These are phyloP conservation scores for Dendrophyllia cribrosa DNA, from an alignment of 64 coral and sea anemone species.

Conservation along the genomic window DNA sequence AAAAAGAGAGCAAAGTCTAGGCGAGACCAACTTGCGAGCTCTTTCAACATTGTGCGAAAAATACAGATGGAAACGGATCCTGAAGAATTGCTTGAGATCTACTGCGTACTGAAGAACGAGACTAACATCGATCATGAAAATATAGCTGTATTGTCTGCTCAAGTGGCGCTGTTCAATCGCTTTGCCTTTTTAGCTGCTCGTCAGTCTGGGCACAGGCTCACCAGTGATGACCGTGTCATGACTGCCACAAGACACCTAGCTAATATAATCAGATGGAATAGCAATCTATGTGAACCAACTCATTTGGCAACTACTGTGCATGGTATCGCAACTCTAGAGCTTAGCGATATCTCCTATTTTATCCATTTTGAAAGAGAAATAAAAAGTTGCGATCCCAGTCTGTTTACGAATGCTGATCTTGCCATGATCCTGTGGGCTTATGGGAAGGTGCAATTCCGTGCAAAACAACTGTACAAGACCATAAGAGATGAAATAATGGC, in stretches of 20 bases:
- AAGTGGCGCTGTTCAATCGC: constrained; percentile 19
- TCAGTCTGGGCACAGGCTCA: background rate
- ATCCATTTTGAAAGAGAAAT: constrained; percentile 78
- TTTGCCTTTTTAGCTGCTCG: background rate
- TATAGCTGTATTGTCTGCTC: background rate
- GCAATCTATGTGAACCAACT: constrained; percentile 15
- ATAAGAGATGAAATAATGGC: constrained; percentile 72
- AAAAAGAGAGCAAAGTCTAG: background rate
- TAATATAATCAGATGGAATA: constrained; percentile 32
- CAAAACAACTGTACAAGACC: constrained; percentile 34
- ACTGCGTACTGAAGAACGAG: background rate
- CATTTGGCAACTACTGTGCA: constrained; percentile 64
- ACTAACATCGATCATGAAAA: background rate
- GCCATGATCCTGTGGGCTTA: constrained; percentile 75
- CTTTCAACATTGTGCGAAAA: background rate
- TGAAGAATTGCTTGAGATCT: background rate
- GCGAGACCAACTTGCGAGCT: background rate
- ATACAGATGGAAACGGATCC: constrained; percentile 19
- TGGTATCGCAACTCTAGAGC: constrained; percentile 37
- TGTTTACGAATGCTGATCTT: constrained; percentile 70
- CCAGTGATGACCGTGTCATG: background rate
- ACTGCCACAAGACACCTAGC: background rate
- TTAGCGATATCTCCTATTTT: constrained; percentile 43
- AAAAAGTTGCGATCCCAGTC: constrained; percentile 21
- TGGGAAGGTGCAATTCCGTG: constrained; percentile 57